A percentile compares a stretch with the other conserved stretches of the same genome.
These are phyloP conservation scores for Pterophyllum scalare DNA, from an alignment of 2,113 vertebrate genomes.

Conservation along the genomic window DNA sequence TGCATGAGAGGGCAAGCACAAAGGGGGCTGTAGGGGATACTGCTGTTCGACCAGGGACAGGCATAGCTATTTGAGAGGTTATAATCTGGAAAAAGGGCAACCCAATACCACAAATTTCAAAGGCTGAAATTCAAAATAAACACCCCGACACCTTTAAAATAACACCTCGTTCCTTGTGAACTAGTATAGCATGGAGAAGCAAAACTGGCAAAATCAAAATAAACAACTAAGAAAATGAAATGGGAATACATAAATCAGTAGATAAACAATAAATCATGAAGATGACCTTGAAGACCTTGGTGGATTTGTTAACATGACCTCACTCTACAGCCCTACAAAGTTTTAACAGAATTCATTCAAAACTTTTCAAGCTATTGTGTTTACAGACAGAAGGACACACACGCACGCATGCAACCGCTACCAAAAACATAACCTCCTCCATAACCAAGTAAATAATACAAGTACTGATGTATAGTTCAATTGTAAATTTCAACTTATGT, in stretches of 20 bases:
- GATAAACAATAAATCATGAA: no score
- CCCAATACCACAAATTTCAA: not conserved
- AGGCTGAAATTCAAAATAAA: not conserved
- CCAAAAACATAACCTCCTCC: no score
- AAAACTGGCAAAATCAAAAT: not conserved
- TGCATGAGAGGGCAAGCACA: slow-evolving; percentile 17
- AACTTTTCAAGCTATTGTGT: no score
- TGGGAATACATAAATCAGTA: not conserved
- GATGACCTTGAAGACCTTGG: no score
- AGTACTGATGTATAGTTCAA: not conserved
- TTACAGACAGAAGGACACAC: no score
- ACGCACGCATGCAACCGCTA: no score
- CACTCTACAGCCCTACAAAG: no score
- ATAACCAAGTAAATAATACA: not conserved
- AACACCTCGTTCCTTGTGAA: not conserved
- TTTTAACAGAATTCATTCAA: no score
- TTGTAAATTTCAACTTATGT: not conserved
- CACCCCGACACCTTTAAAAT: not conserved
- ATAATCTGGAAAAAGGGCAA: not conserved
- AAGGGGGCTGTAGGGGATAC: slow-evolving; percentile 36
- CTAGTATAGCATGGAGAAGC: not conserved
- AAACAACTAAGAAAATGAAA: not conserved
- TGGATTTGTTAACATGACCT: no score
- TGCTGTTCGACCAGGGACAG: slow-evolving; percentile 7
- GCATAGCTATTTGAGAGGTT: not conserved